Base-by-base conservation (phyloP, 2,888 invertebrate genomes). In the Catocala nupta region DNA sequence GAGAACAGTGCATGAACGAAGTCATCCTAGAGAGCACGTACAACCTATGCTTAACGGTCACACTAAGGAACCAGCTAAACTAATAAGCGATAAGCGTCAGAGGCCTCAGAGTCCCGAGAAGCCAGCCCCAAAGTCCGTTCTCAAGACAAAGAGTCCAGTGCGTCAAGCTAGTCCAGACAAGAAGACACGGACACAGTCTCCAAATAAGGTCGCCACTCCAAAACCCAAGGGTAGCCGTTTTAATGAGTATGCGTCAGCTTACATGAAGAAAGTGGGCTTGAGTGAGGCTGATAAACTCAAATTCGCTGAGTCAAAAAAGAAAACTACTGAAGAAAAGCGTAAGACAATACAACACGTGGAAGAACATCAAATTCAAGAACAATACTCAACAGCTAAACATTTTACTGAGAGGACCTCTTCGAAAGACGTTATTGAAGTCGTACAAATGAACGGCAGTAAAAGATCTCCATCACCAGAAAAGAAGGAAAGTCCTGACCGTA, bases 231-330 rank as follows among this genome's bases (percentile, higher is more conserved):
- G 86, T 0, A 92, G 89, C 63, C 90, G 91, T 47, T 93, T 94
- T 58, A 91, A 86, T 59, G 94, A 94, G 67, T 94, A 94, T 49
- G 93, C 94, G 6, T 85, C 92, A 6, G 94, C 94, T 45, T 94
- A 94, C 63, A 92, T 94, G 90, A 94, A 92, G 63, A 94, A 92
- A 75, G 90, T 93, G 1, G 92, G 94, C 1, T 74, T 92, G 1
- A 90, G 85, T 61, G 91, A 92, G 39, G 70, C 81, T 6, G 88
- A 90, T 6, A 92, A 92, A 75, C 68, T 83, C 0, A 90, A 84
- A 70, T 71, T 83, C 10, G 70, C 84, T 2, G 88, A 89, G 16
- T 65, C 75, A 5, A 89, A 85, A 72, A 90, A 85, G 53, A 87
- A 82, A 64, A 63, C 70, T 10, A 81, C 73, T 0, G 82, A 83